Base-by-base conservation (phyloP, 2,888 invertebrate genomes). In the Watsonalla binaria region DNA sequence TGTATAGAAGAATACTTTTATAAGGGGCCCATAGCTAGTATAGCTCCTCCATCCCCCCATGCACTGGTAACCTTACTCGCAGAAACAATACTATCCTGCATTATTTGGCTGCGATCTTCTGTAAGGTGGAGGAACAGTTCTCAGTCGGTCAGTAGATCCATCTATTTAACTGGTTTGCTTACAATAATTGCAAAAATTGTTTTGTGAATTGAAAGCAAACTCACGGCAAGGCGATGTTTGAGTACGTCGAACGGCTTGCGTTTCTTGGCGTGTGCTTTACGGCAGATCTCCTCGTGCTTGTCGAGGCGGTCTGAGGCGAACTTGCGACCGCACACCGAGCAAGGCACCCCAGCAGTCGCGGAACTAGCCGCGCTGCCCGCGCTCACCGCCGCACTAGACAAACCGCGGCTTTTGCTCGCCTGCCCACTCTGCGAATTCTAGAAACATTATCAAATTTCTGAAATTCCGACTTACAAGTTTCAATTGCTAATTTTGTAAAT, bases 211-310 rank as follows among this genome's bases (percentile, higher is more conserved):
- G 54, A 61, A 63, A 51, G 47, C 11, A 42, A 33, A 68, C 86
- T 85, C 13, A 92, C 92, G 60, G 87, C 86, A 0, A 97, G 94
- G n/a, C 99, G 91, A 82, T 97, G 97, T 75, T 96, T 97, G 47
- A 96, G 93, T 2, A 95, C 95, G 84, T 99, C 99, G 80, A 98
- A 99, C 0, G 95, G 93, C 90, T 97, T 99, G 62, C 98, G 92
- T 76, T 96, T 97, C 83, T 97, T 97, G 56, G 92, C 87, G 49
- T 92, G 89, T 0, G 96, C 92, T 78, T 96, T 96, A 63, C 93
- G 86, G 84, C 99, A 99, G 60, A 98, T 96, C 35, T 93, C 92
- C 82, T 96, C 94, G 82, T 99, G 99, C 66, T 95, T 95, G 6
- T 84, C 89, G 52, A 98, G 88, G 1, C 98, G 93, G 75, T 98